Conservation (phyloP, 2,113 vertebrate species). For the Amphiprion percula region DNA sequence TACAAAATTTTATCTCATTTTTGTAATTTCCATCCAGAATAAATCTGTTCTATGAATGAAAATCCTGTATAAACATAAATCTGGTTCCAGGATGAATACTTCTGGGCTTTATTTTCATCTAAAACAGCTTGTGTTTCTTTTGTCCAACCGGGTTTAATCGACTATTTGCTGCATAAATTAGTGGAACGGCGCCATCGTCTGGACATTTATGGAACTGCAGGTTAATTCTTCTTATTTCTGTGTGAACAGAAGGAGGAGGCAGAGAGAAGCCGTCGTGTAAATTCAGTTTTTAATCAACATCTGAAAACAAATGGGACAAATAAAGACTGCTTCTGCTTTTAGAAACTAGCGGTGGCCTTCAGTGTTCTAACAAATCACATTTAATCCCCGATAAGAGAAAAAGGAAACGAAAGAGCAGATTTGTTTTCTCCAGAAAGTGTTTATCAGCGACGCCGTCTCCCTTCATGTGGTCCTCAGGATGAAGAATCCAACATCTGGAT, state of each 20-base stretch:
- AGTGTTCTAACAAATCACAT: slow-evolving; percentile 75
- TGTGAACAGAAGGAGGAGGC: slow-evolving; percentile 17
- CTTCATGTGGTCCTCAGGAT: too few species aligned
- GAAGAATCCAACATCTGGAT: too few species aligned
- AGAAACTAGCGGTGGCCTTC: slow-evolving; percentile 71
- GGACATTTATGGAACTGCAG: slow-evolving; percentile 43
- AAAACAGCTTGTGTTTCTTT: neutral
- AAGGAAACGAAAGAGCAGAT: slow-evolving; percentile 53
- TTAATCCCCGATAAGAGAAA: slow-evolving; percentile 46
- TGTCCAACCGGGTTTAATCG: neutral
- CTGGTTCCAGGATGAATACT: too few species aligned
- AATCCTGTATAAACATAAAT: too few species aligned
- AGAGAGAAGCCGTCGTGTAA: slow-evolving; percentile 62
- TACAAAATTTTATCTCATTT: too few species aligned
- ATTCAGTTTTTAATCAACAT: slow-evolving; percentile 79
- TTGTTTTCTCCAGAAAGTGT: slow-evolving; percentile 62
- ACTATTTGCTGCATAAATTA: neutral
- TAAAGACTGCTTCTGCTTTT: slow-evolving; percentile 65
- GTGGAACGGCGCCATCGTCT: slow-evolving; percentile 52
- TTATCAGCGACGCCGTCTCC: slow-evolving; percentile 18
- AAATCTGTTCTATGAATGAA: too few species aligned
- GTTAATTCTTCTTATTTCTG: too few species aligned
- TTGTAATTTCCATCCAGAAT: too few species aligned
- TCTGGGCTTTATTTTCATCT: too few species aligned
- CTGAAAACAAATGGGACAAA: slow-evolving; percentile 78